Conservation (phyloP, 2,888 invertebrate genomes). For the Blastobasis lacticolella region DNA sequence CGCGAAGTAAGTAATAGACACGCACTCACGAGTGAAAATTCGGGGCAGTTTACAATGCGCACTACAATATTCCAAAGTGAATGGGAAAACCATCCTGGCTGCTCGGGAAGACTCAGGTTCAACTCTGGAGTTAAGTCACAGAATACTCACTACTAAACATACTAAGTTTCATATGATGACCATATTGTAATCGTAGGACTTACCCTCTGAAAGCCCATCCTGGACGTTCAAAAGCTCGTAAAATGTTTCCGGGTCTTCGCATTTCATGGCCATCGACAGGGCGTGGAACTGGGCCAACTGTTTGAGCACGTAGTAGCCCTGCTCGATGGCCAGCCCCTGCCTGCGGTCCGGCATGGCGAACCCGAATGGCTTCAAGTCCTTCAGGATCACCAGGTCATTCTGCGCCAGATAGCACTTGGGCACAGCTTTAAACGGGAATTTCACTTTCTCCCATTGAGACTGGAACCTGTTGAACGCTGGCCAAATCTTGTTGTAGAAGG, state of each 20-base stretch:
- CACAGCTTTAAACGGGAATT: conserved; percentile 66
- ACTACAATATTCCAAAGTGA: no score
- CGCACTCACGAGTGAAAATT: no score
- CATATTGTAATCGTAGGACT: neutral
- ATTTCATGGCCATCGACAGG: conserved; percentile 77
- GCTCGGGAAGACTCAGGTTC: no score
- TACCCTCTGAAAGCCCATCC: conserved; percentile 66
- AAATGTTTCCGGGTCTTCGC: conserved; percentile 71
- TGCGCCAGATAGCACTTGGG: conserved; percentile 77
- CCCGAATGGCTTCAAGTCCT: conserved; percentile 75
- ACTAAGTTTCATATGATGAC: no score
- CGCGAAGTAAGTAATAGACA: no score
- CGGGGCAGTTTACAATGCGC: no score
- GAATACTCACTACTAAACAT: no score
- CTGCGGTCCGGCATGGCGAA: conserved; percentile 79
- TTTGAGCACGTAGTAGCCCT: conserved; percentile 74
- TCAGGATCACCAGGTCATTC: conserved; percentile 72
- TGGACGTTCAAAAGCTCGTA: conserved; percentile 62
- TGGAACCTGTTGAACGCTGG: conserved; percentile 78
- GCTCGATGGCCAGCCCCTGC: conserved; percentile 74
- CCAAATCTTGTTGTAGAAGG: conserved; percentile 81
- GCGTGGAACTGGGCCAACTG: conserved; percentile 79
- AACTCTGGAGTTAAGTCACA: no score
- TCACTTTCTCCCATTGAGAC: conserved; percentile 45
- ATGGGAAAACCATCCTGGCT: no score